Percentiles rank a stretch among this genome's conserved stretches.
These are phyloP conservation scores for Lophotis ruficrista DNA, from an alignment of 2,113 vertebrate species.

Conservation along the genomic window DNA sequence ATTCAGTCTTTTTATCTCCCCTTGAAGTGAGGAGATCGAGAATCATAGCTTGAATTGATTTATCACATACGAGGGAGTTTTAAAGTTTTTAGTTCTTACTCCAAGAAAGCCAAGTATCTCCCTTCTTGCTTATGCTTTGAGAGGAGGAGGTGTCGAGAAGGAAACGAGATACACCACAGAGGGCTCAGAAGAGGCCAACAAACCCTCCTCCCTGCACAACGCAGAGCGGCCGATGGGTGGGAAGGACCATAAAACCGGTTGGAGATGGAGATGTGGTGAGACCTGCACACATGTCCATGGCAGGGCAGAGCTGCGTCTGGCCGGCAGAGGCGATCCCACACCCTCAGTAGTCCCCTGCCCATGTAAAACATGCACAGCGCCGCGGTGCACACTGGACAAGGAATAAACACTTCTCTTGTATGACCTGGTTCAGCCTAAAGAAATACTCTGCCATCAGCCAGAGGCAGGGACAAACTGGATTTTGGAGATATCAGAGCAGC, in stretches of 20 bases:
- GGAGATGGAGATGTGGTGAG: not conserved
- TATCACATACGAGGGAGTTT: not conserved
- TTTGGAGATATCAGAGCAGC: not conserved
- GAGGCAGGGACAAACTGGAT: not conserved
- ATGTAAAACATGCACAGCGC: rapidly evolving
- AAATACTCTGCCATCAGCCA: not conserved
- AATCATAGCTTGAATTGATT: not conserved
- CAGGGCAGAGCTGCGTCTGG: not conserved
- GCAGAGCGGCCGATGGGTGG: rapidly evolving
- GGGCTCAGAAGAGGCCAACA: not conserved
- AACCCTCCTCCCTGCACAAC: not conserved
- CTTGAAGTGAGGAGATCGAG: not conserved
- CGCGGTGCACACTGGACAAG: too few species aligned
- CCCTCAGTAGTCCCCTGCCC: too few species aligned
- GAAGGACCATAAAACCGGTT: not conserved
- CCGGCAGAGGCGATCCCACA: rapidly evolving
- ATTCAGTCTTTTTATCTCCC: not conserved
- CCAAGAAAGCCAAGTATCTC: not conserved
- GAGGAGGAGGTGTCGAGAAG: not conserved
- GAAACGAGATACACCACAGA: not conserved
- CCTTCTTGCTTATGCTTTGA: not conserved
- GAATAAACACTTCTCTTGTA: not conserved
- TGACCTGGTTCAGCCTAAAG: not conserved
- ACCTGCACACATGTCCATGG: not conserved
- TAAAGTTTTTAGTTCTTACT: not conserved